phyloP scores from a whole-genome alignment of 2,113 vertebrate species.

The Micronycteris hirsuta region DNA sequence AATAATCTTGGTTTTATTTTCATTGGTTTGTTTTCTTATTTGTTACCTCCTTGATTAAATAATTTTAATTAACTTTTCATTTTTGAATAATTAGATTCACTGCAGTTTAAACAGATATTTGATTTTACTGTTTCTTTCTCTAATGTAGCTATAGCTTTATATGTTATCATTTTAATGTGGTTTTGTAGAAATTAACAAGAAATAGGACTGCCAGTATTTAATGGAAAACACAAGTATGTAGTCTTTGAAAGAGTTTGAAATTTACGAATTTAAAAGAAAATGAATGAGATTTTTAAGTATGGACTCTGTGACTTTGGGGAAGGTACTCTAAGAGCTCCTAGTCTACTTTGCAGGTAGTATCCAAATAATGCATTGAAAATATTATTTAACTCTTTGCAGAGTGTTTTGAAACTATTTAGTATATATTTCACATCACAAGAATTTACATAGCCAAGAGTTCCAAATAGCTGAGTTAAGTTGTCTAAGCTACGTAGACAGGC shows the following conservation, averaged over 20 bases:
- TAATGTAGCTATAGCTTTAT: background rate
- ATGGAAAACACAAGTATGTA: background rate
- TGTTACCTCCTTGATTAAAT: background rate
- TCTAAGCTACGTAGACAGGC: background rate
- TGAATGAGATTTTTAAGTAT: background rate
- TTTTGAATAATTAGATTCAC: background rate
- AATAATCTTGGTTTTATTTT: background rate
- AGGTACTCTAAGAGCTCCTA: background rate
- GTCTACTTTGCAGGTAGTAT: background rate
- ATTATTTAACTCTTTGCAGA: background rate
- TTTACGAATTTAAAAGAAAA: background rate
- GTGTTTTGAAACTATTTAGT: background rate
- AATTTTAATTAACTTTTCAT: background rate
- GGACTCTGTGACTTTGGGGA: background rate
- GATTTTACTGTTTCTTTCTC: background rate
- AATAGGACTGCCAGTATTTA: background rate
- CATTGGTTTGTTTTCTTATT: background rate
- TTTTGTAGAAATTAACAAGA: background rate
- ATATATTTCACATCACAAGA: background rate
- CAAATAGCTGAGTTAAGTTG: background rate
- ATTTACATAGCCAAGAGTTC: background rate
- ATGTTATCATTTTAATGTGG: background rate
- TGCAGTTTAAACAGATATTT: background rate
- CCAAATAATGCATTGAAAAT: background rate
- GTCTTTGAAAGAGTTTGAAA: background rate